Evolutionary conservation across 2,888 invertebrate genomes (phyloP).

Genomic region (Temnothorax unifasciatus): DNA sequence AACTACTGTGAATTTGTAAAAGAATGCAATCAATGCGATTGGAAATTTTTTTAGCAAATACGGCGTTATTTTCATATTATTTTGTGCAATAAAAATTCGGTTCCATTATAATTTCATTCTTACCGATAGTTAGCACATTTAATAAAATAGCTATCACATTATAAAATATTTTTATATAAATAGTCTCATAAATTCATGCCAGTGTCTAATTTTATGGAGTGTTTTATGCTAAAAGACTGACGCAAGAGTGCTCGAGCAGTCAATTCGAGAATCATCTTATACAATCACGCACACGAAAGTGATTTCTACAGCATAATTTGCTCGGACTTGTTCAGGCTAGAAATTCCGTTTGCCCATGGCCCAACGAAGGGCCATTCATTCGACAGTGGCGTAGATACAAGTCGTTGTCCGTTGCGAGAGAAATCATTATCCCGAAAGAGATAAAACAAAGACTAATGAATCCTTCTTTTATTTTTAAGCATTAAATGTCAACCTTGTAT

Average conservation of each 20-base stretch:
- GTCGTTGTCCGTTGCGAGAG: background rate
- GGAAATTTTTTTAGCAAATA: background rate
- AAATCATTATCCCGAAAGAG: background rate
- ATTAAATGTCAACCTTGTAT: background rate
- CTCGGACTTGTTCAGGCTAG: background rate
- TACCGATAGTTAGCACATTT: background rate
- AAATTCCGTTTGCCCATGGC: background rate
- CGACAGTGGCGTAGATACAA: slow-evolving; percentile 15
- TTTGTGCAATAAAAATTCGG: background rate
- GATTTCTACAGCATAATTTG: slow-evolving; percentile 20
- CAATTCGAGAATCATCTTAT: background rate
- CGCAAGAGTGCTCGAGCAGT: background rate
- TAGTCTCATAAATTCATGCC: background rate
- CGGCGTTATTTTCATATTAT: background rate
- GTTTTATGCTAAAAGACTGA: background rate
- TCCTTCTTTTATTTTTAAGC: background rate
- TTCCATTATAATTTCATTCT: background rate
- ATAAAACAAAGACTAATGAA: background rate
- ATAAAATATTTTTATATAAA: background rate
- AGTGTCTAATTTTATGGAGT: slow-evolving; percentile 4
- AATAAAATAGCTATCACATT: background rate
- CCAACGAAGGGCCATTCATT: background rate
- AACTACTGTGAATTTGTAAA: background rate
- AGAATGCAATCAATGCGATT: background rate
- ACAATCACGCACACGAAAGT: background rate